phyloP scores from a whole-genome alignment of 2,113 vertebrate species.

The Polypterus bichir region DNA sequence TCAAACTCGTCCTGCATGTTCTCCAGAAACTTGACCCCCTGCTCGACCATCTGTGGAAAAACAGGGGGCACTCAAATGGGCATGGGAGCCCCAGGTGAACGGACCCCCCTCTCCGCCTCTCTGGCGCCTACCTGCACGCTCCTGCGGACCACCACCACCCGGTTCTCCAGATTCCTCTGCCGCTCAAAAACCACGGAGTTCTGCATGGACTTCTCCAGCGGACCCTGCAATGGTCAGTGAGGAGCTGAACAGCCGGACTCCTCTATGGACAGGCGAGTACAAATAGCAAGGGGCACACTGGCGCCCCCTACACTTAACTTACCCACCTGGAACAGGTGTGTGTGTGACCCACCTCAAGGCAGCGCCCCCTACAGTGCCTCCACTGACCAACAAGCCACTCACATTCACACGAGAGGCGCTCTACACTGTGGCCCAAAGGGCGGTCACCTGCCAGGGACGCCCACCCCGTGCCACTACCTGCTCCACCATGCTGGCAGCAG shows the following conservation, averaged over 20 bases:
- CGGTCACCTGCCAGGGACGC: too few species aligned
- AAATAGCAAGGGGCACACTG: too few species aligned
- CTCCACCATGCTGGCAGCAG: constrained; percentile 74
- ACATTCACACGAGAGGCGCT: too few species aligned
- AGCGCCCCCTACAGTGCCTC: too few species aligned
- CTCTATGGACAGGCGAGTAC: too few species aligned
- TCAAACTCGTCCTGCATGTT: constrained; percentile 96
- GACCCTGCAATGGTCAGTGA: constrained; percentile 54
- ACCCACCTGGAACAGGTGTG: too few species aligned
- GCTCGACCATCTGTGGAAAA: constrained; percentile 69
- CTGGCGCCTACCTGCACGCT: constrained; percentile 65
- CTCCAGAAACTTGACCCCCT: constrained; percentile 86
- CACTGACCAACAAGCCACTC: too few species aligned
- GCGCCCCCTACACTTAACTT: too few species aligned
- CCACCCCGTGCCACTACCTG: constrained; percentile 55
- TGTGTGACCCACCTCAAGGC: too few species aligned
- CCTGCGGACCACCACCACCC: constrained; percentile 71
- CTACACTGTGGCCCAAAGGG: too few species aligned
- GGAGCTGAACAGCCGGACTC: too few species aligned
- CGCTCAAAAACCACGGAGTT: constrained; percentile 70
- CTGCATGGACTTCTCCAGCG: constrained; percentile 79
- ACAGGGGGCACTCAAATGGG: background rate
- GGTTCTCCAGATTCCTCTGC: constrained; percentile 76
- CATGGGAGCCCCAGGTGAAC: background rate
- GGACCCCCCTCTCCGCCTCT: too few species aligned